Evolutionary conservation across 1,140 invertebrate genomes (phyloP).

Genomic region (Luehdorfia chinensis): DNA sequence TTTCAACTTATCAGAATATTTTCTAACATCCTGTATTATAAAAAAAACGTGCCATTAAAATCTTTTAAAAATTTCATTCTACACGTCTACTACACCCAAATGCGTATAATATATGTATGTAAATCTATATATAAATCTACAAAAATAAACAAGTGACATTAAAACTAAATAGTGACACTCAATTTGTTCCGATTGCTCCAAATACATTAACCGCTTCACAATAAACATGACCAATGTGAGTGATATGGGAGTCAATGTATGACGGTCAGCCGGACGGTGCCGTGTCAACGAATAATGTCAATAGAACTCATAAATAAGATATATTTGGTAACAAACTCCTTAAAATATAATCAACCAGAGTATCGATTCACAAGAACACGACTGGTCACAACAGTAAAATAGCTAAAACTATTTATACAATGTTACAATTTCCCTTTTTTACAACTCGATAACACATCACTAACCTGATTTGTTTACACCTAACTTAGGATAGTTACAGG

Average conservation of each 20-base stretch:
- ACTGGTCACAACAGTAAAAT: slow-evolving; percentile 38
- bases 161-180: slow-evolving; percentile 29
- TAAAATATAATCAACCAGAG: slow-evolving; percentile 65
- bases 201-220: slow-evolving; percentile 3
- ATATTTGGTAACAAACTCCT: slow-evolving; percentile 76
- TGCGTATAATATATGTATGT: slow-evolving; percentile 37
- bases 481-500: slow-evolving; percentile 46
- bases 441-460: slow-evolving; percentile 50
- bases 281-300: slow-evolving; percentile 33
- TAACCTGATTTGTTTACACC: slow-evolving; percentile 53
- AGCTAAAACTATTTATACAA: slow-evolving; percentile 58
- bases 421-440: slow-evolving; percentile 43
- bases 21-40: slow-evolving; percentile 5
- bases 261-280: slow-evolving; percentile 20
- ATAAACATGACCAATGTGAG: background rate
- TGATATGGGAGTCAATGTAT: slow-evolving; percentile 5
- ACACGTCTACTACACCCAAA: slow-evolving; percentile 38
- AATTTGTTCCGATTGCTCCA: slow-evolving; percentile 14
- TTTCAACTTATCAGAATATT: too few relatives aligned
- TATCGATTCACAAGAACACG: slow-evolving; percentile 42
- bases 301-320: slow-evolving; percentile 66
- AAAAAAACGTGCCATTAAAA: slow-evolving; percentile 17
- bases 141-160: slow-evolving; percentile 43
- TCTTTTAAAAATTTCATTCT: slow-evolving; percentile 20
- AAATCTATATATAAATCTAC: slow-evolving; percentile 46